Conservation (phyloP, 1,140 invertebrate species). For the Hermatobates lingyangjiaoensis region DNA sequence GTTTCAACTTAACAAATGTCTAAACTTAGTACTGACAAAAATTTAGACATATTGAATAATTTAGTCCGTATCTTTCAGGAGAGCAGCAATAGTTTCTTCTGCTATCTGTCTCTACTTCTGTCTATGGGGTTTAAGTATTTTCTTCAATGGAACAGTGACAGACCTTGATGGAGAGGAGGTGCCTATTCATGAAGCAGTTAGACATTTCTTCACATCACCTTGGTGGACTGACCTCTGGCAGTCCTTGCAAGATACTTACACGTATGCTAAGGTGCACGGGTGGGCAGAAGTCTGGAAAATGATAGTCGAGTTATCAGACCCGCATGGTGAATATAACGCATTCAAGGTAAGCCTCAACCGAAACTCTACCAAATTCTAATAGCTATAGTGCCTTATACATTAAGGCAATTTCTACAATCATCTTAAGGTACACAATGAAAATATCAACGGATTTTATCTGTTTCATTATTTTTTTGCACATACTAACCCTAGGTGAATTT, state of each 20-base stretch:
- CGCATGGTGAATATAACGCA: constrained; percentile 74
- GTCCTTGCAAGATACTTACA: constrained; percentile 51
- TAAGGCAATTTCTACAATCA: too few species aligned
- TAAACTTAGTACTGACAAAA: too few species aligned
- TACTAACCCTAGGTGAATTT: too few species aligned
- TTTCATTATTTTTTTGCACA: too few species aligned
- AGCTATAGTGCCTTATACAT: too few species aligned
- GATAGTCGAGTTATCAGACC: constrained; percentile 67
- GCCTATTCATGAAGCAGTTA: constrained; percentile 65
- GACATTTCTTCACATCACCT: constrained; percentile 79
- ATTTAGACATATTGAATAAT: too few species aligned
- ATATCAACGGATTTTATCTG: too few species aligned
- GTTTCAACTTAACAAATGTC: too few species aligned
- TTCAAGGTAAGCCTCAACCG: constrained; percentile 45
- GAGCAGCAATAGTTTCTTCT: constrained; percentile 32
- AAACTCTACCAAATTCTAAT: too few species aligned
- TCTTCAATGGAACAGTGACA: constrained; percentile 74
- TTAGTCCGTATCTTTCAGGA: constrained; percentile 19
- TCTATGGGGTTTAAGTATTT: constrained; percentile 59
- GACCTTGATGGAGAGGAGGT: constrained; percentile 75
- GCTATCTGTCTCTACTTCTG: constrained; percentile 47
- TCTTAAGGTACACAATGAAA: too few species aligned
- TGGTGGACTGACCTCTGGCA: constrained; percentile 47
- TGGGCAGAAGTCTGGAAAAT: constrained; percentile 66
- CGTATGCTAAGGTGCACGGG: constrained; percentile 55